Conservation (phyloP, 2,888 invertebrate genomes). For the Julus scandinavius region DNA sequence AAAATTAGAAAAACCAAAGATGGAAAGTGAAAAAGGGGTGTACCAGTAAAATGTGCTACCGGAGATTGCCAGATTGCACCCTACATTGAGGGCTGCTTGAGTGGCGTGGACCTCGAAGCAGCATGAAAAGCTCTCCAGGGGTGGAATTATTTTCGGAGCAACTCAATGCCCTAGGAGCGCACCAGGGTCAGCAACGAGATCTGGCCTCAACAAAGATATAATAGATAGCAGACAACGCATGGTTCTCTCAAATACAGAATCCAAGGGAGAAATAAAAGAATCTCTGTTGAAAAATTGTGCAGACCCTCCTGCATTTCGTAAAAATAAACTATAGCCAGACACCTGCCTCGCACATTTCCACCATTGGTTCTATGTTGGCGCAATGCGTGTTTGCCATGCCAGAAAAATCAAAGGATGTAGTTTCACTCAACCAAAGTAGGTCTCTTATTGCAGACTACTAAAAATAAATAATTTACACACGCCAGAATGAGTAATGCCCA, state of each 20-base stretch:
- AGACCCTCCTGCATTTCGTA: not conserved
- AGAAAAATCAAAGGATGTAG: not conserved
- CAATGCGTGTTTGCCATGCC: no score
- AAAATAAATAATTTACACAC: not conserved
- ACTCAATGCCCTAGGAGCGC: not conserved
- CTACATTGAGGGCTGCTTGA: not conserved
- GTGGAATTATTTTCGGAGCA: not conserved
- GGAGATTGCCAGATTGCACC: not conserved
- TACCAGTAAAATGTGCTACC: not conserved
- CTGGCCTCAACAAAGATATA: not conserved
- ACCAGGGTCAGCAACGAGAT: not conserved
- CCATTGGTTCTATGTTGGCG: not conserved
- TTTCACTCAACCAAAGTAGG: conserved; percentile 7
- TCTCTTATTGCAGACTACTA: not conserved
- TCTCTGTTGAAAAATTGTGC: not conserved
- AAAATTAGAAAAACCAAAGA: not conserved
- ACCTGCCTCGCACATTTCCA: not conserved
- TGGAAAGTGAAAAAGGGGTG: not conserved
- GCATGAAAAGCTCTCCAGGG: not conserved
- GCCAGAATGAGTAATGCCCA: conserved; percentile 6
- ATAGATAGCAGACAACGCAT: not conserved
- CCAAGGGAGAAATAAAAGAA: not conserved
- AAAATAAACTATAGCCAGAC: not conserved
- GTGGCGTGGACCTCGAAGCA: not conserved
- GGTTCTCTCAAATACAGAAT: not conserved